These are phyloP conservation scores for Meriones unguiculatus DNA, from an alignment of 2,113 vertebrate species.

Conservation along the genomic window DNA sequence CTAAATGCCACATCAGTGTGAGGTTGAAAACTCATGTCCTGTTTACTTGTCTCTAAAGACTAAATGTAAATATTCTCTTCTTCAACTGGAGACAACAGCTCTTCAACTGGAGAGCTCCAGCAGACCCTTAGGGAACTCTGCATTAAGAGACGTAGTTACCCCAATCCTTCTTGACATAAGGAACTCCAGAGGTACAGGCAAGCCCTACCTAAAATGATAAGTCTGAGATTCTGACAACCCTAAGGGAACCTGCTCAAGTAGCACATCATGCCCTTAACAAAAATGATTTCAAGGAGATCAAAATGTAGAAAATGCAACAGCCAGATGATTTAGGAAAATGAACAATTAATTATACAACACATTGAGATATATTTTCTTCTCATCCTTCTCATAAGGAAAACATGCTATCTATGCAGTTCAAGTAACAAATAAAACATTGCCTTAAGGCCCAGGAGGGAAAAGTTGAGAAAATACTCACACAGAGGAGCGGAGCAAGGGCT, in stretches of 20 bases:
- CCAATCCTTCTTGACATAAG: background rate
- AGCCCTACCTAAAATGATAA: background rate
- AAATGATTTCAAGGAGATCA: background rate
- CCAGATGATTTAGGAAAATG: background rate
- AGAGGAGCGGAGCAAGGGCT: background rate
- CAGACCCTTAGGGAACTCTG: slow-evolving; percentile 18
- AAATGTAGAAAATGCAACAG: background rate
- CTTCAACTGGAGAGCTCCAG: background rate
- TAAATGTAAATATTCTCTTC: slow-evolving; percentile 42
- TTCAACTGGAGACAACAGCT: slow-evolving; percentile 18
- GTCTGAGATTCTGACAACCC: background rate
- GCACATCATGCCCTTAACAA: background rate
- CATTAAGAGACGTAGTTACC: slow-evolving; percentile 39
- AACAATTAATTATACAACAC: background rate
- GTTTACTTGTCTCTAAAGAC: slow-evolving; percentile 51
- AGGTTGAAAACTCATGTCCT: slow-evolving; percentile 21
- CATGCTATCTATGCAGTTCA: background rate
- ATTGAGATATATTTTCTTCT: slow-evolving; percentile 31
- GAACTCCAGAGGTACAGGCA: background rate
- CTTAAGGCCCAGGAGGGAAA: background rate
- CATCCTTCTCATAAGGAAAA: background rate
- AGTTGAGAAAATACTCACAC: slow-evolving; percentile 54
- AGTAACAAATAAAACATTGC: background rate
- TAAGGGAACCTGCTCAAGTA: background rate
- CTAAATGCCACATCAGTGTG: background rate